Percentiles rank a stretch among this genome's conserved stretches.
phyloP scores from a whole-genome alignment of 2,113 vertebrate genomes.

The Triplophysa rosa region DNA sequence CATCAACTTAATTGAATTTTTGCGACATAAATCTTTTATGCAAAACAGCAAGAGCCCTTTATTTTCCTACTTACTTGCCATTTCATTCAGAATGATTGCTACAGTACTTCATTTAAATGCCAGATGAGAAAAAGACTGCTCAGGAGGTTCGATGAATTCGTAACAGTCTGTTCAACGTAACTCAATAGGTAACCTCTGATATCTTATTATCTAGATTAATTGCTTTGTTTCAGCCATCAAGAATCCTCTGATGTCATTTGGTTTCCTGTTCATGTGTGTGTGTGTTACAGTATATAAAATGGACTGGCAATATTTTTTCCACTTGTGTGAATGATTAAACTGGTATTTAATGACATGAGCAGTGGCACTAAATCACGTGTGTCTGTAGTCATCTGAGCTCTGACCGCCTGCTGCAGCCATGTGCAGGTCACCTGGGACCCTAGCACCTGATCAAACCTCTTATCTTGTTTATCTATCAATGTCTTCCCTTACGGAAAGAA shows the following conservation, averaged over 20 bases:
- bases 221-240: slow-evolving; percentile 18
- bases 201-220: slow-evolving; percentile 20
- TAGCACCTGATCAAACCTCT: neutral
- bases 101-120: slow-evolving; percentile 12
- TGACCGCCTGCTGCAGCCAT: neutral
- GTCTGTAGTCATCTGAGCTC: neutral
- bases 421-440: neutral
- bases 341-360: neutral
- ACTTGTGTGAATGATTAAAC: neutral
- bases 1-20: slow-evolving; percentile 43
- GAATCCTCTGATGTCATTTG: slow-evolving; percentile 17
- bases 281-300: neutral
- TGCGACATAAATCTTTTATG: slow-evolving; percentile 9
- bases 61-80: slow-evolving; percentile 7
- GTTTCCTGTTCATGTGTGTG: neutral
- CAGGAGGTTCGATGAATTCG: neutral
- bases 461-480: neutral
- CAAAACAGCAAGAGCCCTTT: slow-evolving; percentile 15
- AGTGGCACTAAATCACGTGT: neutral
- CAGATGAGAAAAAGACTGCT: neutral
- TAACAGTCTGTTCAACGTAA: neutral
- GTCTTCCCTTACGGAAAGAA: neutral
- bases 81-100: neutral
- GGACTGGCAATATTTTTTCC: neutral
- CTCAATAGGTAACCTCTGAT: neutral